These are phyloP conservation scores for Gerris lacustris DNA, from an alignment of 2,888 invertebrate genomes.

Conservation along the genomic window DNA sequence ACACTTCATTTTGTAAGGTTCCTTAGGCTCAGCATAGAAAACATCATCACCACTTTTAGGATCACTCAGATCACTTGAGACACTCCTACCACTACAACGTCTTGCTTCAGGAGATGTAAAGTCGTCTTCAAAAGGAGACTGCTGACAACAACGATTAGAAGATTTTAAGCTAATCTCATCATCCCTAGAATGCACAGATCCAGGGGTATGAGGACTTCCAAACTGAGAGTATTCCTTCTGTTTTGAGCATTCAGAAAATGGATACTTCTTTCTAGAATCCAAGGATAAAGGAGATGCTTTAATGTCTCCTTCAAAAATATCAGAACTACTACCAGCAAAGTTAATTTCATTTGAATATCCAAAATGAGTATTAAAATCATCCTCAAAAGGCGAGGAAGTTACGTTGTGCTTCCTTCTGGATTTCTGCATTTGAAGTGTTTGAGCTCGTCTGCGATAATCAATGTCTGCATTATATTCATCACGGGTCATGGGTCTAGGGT, in stretches of 20 bases:
- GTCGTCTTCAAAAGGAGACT: slow-evolving; percentile 57
- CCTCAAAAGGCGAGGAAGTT: slow-evolving; percentile 45
- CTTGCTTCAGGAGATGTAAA: slow-evolving; percentile 43
- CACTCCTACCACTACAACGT: slow-evolving; percentile 32
- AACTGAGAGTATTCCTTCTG: slow-evolving; percentile 15
- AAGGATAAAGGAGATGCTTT: slow-evolving; percentile 18
- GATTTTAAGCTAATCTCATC: slow-evolving; percentile 11
- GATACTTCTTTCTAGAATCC: slow-evolving; percentile 18
- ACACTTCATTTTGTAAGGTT: neutral
- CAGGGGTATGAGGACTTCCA: neutral
- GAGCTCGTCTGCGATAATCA: slow-evolving; percentile 28
- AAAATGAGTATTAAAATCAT: slow-evolving; percentile 45
- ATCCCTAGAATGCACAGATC: neutral
- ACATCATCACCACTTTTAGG: slow-evolving; percentile 28
- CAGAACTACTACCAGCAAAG: slow-evolving; percentile 29
- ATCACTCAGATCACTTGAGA: slow-evolving; percentile 33
- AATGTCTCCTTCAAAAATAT: slow-evolving; percentile 25
- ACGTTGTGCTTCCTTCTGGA: slow-evolving; percentile 29
- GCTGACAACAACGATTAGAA: slow-evolving; percentile 31
- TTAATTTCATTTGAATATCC: slow-evolving; percentile 34
- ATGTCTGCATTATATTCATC: slow-evolving; percentile 30
- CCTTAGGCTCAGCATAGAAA: slow-evolving; percentile 22
- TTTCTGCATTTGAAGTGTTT: slow-evolving; percentile 36
- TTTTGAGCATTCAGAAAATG: slow-evolving; percentile 16
- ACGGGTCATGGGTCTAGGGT: slow-evolving; percentile 27